A percentile compares a stretch with the other conserved stretches of the same genome.
These are phyloP conservation scores for Elephas maximus DNA, from an alignment of 2,113 vertebrate genomes.

Conservation along the genomic window DNA sequence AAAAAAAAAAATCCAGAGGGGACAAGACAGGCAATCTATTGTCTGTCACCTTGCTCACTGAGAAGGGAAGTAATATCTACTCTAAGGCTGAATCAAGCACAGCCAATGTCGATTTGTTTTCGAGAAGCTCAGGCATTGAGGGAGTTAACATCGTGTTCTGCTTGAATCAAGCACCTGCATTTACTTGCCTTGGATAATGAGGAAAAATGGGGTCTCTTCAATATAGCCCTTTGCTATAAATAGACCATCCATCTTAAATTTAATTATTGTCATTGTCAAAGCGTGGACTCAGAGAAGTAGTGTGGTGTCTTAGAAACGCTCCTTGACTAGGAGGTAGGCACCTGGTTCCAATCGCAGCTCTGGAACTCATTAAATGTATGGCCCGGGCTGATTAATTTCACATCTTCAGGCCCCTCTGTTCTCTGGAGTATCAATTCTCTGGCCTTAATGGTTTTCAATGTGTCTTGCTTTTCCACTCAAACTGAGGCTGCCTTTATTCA, in stretches of 20 bases:
- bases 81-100: conserved; percentile 68
- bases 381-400: conserved; percentile 41
- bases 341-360: not conserved
- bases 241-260: conserved; percentile 73
- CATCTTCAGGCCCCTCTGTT: not conserved
- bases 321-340: not conserved
- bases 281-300: not conserved
- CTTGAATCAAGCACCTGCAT: conserved; percentile 68
- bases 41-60: not conserved
- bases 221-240: conserved; percentile 71
- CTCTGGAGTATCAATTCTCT: conserved; percentile 13
- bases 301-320: not conserved
- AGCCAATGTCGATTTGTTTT: conserved; percentile 53
- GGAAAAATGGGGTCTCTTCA: conserved; percentile 76
- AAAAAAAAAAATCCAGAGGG: conserved; percentile 25
- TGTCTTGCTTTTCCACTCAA: not conserved
- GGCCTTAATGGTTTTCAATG: not conserved
- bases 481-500: not conserved
- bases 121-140: conserved; percentile 34
- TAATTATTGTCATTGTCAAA: conserved; percentile 74
- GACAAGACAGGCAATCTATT: conserved; percentile 29
- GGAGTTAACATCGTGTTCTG: conserved; percentile 63
- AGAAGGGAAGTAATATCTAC: conserved; percentile 18
- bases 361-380: conserved; percentile 38
- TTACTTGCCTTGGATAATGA: conserved; percentile 71